Percentiles rank a stretch among this genome's conserved stretches.
phyloP scores from a whole-genome alignment of 2,113 vertebrate genomes.

The Scophthalmus maximus region DNA sequence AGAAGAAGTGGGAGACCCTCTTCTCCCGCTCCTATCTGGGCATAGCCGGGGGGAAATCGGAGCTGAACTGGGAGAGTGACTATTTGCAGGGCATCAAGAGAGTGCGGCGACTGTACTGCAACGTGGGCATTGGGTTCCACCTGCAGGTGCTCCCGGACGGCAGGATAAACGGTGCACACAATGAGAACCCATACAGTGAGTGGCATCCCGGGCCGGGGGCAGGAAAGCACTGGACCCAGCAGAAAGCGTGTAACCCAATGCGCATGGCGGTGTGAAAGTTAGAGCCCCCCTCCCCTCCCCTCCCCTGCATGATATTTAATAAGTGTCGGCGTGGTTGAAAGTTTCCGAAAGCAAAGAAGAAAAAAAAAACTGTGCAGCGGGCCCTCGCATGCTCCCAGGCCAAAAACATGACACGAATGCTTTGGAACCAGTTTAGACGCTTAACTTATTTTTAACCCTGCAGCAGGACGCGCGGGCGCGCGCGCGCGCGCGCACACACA shows the following conservation, averaged over 20 bases:
- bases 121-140: constrained; percentile 99
- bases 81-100: constrained; percentile 97
- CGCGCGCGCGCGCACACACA: constrained; percentile 45
- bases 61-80: constrained; percentile 94
- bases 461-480: constrained; percentile 68
- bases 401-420: constrained; percentile 81
- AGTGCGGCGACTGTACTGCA: constrained; percentile 97
- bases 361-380: constrained; percentile 76
- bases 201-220: constrained; percentile 85
- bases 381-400: constrained; percentile 67
- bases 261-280: constrained; percentile 65
- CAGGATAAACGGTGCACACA: constrained; percentile 92
- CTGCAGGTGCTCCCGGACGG: constrained; percentile 95
- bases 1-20: constrained; percentile 89
- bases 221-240: constrained; percentile 52
- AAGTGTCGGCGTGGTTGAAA: constrained; percentile 68
- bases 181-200: constrained; percentile 98
- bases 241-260: constrained; percentile 66
- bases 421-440: constrained; percentile 79
- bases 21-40: constrained; percentile 91
- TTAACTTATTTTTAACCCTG: constrained; percentile 85
- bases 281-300: constrained; percentile 30
- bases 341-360: constrained; percentile 75
- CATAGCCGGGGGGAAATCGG: constrained; percentile 87
- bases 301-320: constrained; percentile 76